A percentile compares a stretch with the other conserved stretches of the same genome.
Evolutionary conservation across 1,140 invertebrate genomes (phyloP).

Genomic region (Drosophila insularis): DNA sequence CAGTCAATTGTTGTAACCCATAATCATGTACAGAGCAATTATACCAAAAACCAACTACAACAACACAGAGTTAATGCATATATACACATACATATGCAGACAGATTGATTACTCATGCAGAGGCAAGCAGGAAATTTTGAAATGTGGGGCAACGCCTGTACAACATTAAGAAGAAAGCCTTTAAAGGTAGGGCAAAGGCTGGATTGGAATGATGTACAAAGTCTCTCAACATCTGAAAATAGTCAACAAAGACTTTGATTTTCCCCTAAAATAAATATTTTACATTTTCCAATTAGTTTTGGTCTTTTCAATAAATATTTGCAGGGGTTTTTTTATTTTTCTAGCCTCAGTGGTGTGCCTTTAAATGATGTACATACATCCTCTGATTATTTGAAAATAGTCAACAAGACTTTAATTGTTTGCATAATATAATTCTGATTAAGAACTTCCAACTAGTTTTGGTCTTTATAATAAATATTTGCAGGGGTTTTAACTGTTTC

Average conservation of each 20-base stretch:
- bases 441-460: too few relatives aligned
- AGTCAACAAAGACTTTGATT: too few relatives aligned
- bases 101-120: conserved; percentile 18
- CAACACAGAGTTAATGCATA: background rate
- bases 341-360: too few relatives aligned
- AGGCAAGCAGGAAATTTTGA: conserved; percentile 3
- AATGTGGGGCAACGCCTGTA: conserved; percentile 10
- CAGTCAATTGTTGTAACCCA: conserved; percentile 51
- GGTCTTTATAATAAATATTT: too few relatives aligned
- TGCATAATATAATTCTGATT: too few relatives aligned
- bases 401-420: too few relatives aligned
- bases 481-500: too few relatives aligned
- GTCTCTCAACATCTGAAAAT: background rate
- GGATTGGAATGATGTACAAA: conserved; percentile 8
- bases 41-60: conserved; percentile 25
- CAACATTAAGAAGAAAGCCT: background rate
- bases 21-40: conserved; percentile 41
- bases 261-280: too few relatives aligned
- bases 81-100: conserved; percentile 5
- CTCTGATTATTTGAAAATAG: background rate
- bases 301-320: background rate
- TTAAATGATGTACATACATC: background rate
- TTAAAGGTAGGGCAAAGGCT: background rate
- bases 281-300: background rate
- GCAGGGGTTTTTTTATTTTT: too few relatives aligned